Base-by-base conservation (phyloP, 2,888 invertebrate species). In the Ophraella communa region DNA sequence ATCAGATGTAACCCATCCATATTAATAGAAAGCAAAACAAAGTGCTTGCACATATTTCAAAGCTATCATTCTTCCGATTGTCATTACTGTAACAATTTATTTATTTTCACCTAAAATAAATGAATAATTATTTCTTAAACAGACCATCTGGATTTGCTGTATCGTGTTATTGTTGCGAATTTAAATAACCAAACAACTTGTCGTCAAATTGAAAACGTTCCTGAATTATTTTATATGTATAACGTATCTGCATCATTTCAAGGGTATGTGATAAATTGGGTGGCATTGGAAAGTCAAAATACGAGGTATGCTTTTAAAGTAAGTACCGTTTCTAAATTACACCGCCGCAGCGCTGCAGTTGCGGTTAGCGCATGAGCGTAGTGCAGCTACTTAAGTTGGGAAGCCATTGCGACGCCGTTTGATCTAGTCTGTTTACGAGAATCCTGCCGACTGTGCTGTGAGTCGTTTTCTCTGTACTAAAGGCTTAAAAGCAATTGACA, bases 151-250 rank as follows among this genome's bases (percentile, higher is more conserved):
- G 20, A n/a, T 56, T 5, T 17, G 14, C 21, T 2, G n/a, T n/a
- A 23, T 39, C 5, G 39, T 54, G 27, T 57, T 57, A 45, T 23
- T 57, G 14, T 33, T 47, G 45, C 21, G 8, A 44, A 47, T 47
- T 57, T 27, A 57, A 57, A 47, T 57, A 47, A 47, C 47, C 57
- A 57, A 57, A 57, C 47, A 57, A 57, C 30, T n/a, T 57, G 27
- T 57, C 45, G 18, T 24, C 27, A 30, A n/a, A 8, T 11, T 45
- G 4, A 21, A 21, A 18, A 20, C 45, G 20, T 18, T 45, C 14
- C 17, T 39, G 14, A 39, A 39, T 39, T 39, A 39, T 39, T 39
- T 14, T 3, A 33, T 39, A 39, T 39, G n/a, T 39, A 39, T 39
- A 5, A 39, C 35, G n/a, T 39, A 39, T 39, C 14, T 39, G 14